Conservation (phyloP, 64 coral and sea anemone species). For the Montipora foliosa region DNA sequence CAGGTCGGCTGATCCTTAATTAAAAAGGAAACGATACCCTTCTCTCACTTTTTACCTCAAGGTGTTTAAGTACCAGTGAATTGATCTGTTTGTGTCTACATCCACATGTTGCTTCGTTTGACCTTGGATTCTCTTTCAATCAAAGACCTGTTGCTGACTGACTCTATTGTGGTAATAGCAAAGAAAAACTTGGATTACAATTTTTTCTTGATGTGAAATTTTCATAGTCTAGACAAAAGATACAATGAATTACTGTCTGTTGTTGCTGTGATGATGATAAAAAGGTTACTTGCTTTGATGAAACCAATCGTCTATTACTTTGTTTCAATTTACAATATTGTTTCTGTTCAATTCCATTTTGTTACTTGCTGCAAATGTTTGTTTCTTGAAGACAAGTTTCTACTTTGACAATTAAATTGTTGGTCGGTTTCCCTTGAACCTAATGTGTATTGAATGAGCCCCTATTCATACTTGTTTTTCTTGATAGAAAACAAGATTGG, state of each 20-base stretch:
- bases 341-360: not conserved
- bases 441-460: no score
- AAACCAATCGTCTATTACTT: not conserved
- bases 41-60: not conserved
- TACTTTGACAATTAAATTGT: no score
- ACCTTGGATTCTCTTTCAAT: not conserved
- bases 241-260: not conserved
- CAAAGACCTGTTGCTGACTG: constrained; percentile 9
- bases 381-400: no score
- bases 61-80: not conserved
- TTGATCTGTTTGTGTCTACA: not conserved
- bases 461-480: not conserved
- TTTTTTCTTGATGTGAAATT: not conserved
- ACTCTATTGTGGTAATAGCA: not conserved
- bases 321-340: no score
- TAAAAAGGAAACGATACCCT: not conserved
- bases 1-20: not conserved
- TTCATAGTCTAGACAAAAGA: not conserved
- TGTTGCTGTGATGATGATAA: not conserved
- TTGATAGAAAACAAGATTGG: constrained; percentile 96
- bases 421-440: no score
- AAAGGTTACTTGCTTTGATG: not conserved
- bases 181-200: not conserved
- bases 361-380: not conserved
- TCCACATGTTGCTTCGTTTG: constrained; percentile 35